Evolutionary conservation across 2,113 vertebrate species (phyloP).

Genomic region (Herpetotheres cachinnans): DNA sequence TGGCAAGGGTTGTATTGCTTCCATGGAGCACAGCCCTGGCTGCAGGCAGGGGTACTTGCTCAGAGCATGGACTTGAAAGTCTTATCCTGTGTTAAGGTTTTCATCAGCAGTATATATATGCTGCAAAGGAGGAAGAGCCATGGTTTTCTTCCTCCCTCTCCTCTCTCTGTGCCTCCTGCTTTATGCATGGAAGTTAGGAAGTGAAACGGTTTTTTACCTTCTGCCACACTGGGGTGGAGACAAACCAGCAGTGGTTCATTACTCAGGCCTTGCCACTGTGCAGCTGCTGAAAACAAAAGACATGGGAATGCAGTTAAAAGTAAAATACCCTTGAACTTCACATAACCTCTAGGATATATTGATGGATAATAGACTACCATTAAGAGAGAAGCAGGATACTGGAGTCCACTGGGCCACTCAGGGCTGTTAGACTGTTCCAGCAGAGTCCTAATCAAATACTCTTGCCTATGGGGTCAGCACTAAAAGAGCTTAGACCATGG

Average conservation of each 20-base stretch:
- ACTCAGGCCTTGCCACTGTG: background rate
- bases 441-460: background rate
- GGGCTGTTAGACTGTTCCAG: background rate
- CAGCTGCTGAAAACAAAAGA: background rate
- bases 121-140: background rate
- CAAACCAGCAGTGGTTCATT: background rate
- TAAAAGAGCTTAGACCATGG: background rate
- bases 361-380: constrained; percentile 12
- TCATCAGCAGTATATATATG: background rate
- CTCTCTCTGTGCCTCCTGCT: background rate
- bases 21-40: background rate
- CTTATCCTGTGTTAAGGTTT: background rate
- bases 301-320: background rate
- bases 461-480: background rate
- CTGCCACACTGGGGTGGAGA: background rate
- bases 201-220: background rate
- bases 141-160: background rate
- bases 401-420: background rate
- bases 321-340: background rate
- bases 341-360: background rate
- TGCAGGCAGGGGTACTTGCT: background rate
- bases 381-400: background rate
- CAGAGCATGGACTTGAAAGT: background rate
- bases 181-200: background rate
- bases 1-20: background rate